phyloP scores from a whole-genome alignment of 1,140 invertebrate genomes.

The Piezodorus guildinii region DNA sequence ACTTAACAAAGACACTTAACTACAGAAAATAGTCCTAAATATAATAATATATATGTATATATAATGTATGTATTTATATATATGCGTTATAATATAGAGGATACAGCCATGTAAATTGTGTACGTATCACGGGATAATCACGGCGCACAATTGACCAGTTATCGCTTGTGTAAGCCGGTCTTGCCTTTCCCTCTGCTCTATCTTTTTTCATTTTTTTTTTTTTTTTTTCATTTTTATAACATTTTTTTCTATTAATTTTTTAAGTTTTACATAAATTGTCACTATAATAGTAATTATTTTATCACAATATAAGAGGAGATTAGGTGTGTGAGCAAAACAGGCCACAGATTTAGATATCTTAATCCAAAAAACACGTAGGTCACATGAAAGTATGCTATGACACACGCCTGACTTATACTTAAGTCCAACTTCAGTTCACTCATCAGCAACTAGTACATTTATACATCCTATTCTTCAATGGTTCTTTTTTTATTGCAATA shows the following conservation, averaged over 20 bases:
- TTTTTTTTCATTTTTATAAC: conserved; percentile 17
- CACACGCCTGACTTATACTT: background rate
- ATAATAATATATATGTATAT: conserved; percentile 26
- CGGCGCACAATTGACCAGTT: conserved; percentile 23
- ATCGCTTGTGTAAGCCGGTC: conserved; percentile 16
- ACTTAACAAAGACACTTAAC: conserved; percentile 22
- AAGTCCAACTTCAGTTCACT: background rate
- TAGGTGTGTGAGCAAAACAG: conserved; percentile 27
- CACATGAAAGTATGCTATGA: background rate
- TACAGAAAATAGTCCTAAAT: conserved; percentile 23
- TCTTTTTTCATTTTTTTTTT: conserved; percentile 4
- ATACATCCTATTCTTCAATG: background rate
- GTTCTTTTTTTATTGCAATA: conserved; percentile 5
- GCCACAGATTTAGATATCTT: conserved; percentile 21
- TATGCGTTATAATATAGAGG: conserved; percentile 20
- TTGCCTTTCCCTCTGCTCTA: conserved; percentile 12
- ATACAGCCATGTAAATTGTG: conserved; percentile 28
- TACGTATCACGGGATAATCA: conserved; percentile 28
- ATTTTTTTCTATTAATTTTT: conserved; percentile 7
- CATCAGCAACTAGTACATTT: background rate
- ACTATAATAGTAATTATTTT: conserved; percentile 18
- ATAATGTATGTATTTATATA: conserved; percentile 22
- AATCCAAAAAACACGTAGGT: background rate
- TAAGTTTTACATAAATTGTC: conserved; percentile 11
- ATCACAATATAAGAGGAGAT: conserved; percentile 27